Evolutionary conservation across 2,888 invertebrate genomes (phyloP), one percentile per base, ranked within the genome.

Genomic region (Macropis europaea): DNA sequence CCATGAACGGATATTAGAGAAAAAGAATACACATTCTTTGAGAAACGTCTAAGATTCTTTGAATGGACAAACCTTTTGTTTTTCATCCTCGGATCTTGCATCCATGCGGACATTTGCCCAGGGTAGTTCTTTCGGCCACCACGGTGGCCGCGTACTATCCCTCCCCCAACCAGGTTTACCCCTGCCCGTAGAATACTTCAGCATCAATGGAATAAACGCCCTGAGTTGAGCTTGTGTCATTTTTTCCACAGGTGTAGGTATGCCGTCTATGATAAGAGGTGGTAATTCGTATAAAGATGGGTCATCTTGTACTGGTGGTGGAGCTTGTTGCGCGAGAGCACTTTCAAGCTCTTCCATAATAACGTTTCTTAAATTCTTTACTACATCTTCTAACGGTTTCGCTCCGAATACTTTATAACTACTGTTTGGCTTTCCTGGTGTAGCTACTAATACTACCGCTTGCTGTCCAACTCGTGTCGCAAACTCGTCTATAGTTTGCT

Each of bases 31-130:
- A 4, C 0, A 36, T 17, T 19, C 28, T 38, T 5, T 6, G 17
- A 40, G 7, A 22, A 9, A 45, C n/a, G 5, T n/a, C 3, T 15
- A 6, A 32, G 5, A 15, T 43, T 32, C n/a, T 2, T 17, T 1
- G 1, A 5, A 32, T 38, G 28, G 22, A 48, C 62, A n/a, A 70
- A 98, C 98, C 94, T 97, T 97, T 90, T 98, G 98, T 89, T 99
- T 99, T 89, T 98, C 97, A 86, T 98, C 97, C 90, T 98, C 98
- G 17, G 97, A 94, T 78, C 99, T 92, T 1, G 97, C 98, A 91
- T 99, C 99, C 96, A 98, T 98, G 81, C 98, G 93, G 11, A 99
- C 98, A 92, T 99, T 99, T 69, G 98, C 98, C 98, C 98, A 99
- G 4, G 99, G 98, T 84, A 99, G 92, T 91, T 98, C 98, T 90